Conservation (phyloP, 2,113 vertebrate species). For the Hystrix cristata region DNA sequence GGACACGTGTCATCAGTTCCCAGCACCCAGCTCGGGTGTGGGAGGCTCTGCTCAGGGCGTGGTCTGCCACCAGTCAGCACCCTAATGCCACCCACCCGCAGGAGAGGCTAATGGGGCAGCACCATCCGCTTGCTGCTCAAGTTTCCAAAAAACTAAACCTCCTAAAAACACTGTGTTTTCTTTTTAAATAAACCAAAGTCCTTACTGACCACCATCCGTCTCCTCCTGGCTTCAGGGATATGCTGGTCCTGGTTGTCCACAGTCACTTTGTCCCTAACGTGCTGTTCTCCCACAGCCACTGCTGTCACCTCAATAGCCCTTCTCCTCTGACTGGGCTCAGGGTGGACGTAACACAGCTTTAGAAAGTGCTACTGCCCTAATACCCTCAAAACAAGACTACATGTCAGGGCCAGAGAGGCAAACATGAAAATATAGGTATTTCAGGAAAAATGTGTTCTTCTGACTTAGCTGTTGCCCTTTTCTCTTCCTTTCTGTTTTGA, state of each 20-base stretch:
- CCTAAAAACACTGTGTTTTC: neutral
- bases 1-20: neutral
- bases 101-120: too few species aligned
- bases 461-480: neutral
- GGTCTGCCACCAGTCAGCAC: too few species aligned
- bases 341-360: neutral
- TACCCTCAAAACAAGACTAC: neutral
- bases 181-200: neutral
- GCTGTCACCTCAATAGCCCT: neutral
- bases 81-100: too few species aligned
- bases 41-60: too few species aligned
- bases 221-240: neutral
- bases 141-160: neutral
- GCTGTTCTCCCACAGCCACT: neutral
- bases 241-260: neutral
- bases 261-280: neutral
- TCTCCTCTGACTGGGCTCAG: neutral
- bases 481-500: neutral
- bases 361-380: neutral
- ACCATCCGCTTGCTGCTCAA: neutral
- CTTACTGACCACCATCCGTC: neutral
- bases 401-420: neutral
- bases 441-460: neutral
- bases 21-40: neutral
- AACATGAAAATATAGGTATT: neutral